phyloP scores from a whole-genome alignment of 35 echinoderm and acorn worm genomes.

The Ophiothrix spiculata region DNA sequence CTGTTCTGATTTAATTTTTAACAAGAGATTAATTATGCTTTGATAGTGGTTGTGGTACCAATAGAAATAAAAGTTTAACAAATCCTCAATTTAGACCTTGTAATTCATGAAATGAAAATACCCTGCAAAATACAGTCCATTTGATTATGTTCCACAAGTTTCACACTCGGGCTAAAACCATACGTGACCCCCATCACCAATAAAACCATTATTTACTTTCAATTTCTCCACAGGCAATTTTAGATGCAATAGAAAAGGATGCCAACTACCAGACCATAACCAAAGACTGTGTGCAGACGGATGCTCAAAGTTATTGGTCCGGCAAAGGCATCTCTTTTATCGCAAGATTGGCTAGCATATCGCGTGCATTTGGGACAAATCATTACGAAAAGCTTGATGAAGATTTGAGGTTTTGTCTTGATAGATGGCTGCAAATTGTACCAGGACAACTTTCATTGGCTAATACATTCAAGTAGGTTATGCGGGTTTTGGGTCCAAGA shows the following conservation, averaged over 20 bases:
- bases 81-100: no score
- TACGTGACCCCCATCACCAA: no score
- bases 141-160: no score
- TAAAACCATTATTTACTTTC: no score
- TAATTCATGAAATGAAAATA: no score
- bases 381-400: constrained; percentile 73
- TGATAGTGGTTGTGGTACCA: no score
- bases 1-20: no score
- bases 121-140: no score
- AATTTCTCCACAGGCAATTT: constrained; percentile 39
- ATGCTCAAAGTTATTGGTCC: constrained; percentile 82
- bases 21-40: no score
- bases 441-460: constrained; percentile 39
- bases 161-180: no score
- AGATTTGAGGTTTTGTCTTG: constrained; percentile 57
- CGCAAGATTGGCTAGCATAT: constrained; percentile 77
- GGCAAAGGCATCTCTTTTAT: constrained; percentile 86
- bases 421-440: constrained; percentile 63
- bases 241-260: constrained; percentile 71
- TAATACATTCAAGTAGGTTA: constrained; percentile 61
- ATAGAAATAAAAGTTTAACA: no score
- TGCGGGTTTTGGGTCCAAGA: background rate
- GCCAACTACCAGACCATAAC: constrained; percentile 55
- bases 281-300: constrained; percentile 49
- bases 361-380: constrained; percentile 71